Percentiles rank a stretch among this genome's conserved stretches.
Conservation (phyloP, 2,113 vertebrate species). For the Donacobius atricapilla region DNA sequence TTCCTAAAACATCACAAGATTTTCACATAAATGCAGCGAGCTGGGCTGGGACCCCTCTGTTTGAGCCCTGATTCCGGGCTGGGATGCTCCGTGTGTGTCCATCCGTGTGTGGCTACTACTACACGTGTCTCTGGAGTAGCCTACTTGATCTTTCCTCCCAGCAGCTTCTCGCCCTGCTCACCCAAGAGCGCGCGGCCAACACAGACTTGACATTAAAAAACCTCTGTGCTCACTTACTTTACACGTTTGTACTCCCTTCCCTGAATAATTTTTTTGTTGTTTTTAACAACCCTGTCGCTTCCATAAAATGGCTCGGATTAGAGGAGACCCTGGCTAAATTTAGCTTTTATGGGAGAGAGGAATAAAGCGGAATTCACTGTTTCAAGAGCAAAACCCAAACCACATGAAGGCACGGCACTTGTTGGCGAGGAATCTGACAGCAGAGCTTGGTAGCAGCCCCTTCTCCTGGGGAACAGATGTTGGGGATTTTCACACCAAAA, state of each 20-base stretch:
- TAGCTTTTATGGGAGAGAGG: slow-evolving; percentile 79
- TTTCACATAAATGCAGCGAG: neutral
- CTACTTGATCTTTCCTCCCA: slow-evolving; percentile 3
- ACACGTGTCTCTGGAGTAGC: neutral
- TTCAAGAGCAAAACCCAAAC: slow-evolving; percentile 81
- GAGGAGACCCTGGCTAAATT: slow-evolving; percentile 76
- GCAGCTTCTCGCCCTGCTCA: neutral
- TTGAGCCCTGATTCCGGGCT: neutral
- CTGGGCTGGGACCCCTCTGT: neutral
- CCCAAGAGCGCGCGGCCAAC: neutral
- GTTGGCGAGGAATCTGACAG: slow-evolving; percentile 80
- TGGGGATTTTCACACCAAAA: slow-evolving; percentile 61
- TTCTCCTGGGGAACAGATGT: slow-evolving; percentile 78
- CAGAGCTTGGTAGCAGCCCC: slow-evolving; percentile 75
- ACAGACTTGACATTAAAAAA: neutral
- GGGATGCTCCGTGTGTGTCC: neutral
- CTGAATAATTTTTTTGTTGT: neutral
- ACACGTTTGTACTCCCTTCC: slow-evolving; percentile 37
- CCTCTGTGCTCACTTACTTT: neutral
- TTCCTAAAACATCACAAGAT: neutral
- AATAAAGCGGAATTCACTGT: slow-evolving; percentile 78
- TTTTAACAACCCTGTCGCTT: slow-evolving; percentile 56
- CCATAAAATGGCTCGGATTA: slow-evolving; percentile 77
- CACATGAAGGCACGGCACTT: slow-evolving; percentile 76
- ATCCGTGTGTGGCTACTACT: rapidly evolving